Base-by-base conservation (phyloP, 1,140 invertebrate species). In the Scaptomyza pallida region DNA sequence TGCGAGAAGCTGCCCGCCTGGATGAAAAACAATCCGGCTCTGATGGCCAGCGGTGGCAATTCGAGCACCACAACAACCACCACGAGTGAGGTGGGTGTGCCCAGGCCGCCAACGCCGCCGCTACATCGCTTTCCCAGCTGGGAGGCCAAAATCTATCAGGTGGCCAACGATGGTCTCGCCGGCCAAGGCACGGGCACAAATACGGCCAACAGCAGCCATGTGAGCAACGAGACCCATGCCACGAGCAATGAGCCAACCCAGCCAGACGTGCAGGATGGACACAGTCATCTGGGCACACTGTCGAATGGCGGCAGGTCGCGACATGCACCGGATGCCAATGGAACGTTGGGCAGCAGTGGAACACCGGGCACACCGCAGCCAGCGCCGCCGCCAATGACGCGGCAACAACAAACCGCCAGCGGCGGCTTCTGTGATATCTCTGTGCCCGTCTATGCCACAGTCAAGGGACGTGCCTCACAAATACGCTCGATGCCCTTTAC, bases 391-490 rank as follows among this genome's bases (percentile, higher is more conserved):
- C 12, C 92, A 71, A 57, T 92, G 57, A 63, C 92, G 89, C 75
- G 92, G 77, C 85, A 88, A 85, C 72, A 92, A 90, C 71, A 92
- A 83, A 91, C 92, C 23, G 92, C 92, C 56, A 92, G 92, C 75
- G 92, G 92, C 75, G 96, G 95, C 68, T 97, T 97, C 90, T 96
- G 95, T 92, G 95, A 96, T 92, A 96, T 96, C 80, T 96, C 95
- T 43, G 97, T 98, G 54, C 98, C 98, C 40, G 97, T 99, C 12
- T 99, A 98, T 92, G 97, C 97, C 16, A 98, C 97, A 26, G 96
- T 99, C 13, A 98, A 99, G 94, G 98, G 97, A 95, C 94, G 97
- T 88, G 97, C 97, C 43, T 98, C 97, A 91, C 97, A 98, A 93
- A 99, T 99, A 74, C 93, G 97, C 72, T 98, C 97, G 8, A 97